These are phyloP conservation scores for Zaprionus obscuricornis DNA, from an alignment of 2,888 invertebrate genomes.

Conservation along the genomic window DNA sequence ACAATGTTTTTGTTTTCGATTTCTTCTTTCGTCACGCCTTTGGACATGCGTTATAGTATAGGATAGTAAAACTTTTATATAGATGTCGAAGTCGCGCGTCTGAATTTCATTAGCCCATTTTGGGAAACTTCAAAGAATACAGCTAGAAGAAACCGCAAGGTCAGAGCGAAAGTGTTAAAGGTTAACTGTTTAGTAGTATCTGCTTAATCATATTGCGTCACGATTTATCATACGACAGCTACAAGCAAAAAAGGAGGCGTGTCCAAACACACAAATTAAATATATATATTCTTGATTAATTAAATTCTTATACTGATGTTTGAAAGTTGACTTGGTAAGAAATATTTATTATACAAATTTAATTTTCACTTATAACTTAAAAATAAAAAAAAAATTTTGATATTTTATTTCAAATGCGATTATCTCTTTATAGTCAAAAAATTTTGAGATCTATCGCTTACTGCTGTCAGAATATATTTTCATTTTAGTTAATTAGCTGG, in stretches of 20 bases:
- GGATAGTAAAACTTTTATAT: background rate
- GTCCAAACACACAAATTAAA: background rate
- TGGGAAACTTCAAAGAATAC: background rate
- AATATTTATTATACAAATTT: background rate
- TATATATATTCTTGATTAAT: background rate
- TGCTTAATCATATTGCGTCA: conserved; percentile 26
- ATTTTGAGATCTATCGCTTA: no score
- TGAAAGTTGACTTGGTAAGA: no score
- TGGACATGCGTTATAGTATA: no score
- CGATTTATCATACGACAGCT: no score
- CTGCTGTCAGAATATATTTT: no score
- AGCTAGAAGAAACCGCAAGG: conserved; percentile 30
- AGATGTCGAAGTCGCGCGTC: conserved; percentile 22
- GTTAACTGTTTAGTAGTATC: conserved; percentile 17
- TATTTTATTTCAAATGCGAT: no score
- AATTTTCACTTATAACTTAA: background rate
- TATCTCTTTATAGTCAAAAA: no score
- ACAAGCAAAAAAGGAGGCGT: no score
- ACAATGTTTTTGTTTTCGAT: conserved; percentile 3
- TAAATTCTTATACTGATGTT: background rate
- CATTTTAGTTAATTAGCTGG: conserved; percentile 39
- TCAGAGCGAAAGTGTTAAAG: conserved; percentile 47
- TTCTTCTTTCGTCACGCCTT: conserved; percentile 21
- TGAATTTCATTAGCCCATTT: conserved; percentile 39
- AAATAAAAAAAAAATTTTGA: background rate